phyloP scores from a whole-genome alignment of 2,888 invertebrate genomes.

The Hydraecia micacea region DNA sequence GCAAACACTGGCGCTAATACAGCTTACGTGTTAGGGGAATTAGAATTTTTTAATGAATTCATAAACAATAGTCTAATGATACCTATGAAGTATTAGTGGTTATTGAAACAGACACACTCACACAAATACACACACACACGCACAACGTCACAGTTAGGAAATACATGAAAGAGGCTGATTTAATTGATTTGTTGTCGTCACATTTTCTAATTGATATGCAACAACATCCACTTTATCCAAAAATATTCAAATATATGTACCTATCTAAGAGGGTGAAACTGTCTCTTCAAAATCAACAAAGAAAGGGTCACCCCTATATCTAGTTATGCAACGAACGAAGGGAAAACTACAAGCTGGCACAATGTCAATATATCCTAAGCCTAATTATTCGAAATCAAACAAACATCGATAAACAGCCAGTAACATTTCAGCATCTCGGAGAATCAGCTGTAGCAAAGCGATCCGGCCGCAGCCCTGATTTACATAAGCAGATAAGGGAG shows the following conservation, averaged over 20 bases:
- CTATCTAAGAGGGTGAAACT: background rate
- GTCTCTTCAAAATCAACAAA: constrained; percentile 15
- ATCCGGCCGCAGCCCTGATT: constrained; percentile 69
- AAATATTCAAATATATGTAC: background rate
- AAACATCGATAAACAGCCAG: constrained; percentile 46
- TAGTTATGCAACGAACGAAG: background rate
- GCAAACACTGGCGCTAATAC: constrained; percentile 23
- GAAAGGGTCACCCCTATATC: constrained; percentile 10
- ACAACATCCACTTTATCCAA: background rate
- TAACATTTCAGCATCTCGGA: constrained; percentile 45
- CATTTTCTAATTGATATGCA: background rate
- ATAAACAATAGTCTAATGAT: background rate
- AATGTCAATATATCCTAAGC: constrained; percentile 25
- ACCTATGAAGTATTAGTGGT: background rate
- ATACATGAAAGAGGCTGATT: background rate
- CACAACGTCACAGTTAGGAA: background rate
- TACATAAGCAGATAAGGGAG: constrained; percentile 82
- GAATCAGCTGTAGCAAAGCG: constrained; percentile 60
- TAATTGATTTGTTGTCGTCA: background rate
- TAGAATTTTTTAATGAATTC: background rate
- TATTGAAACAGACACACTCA: background rate
- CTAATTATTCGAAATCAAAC: constrained; percentile 48
- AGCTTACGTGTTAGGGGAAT: constrained; percentile 6
- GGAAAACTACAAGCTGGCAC: constrained; percentile 22
- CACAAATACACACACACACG: background rate